A percentile compares a stretch with the other conserved stretches of the same genome.
These are phyloP conservation scores for Rhamphomyia laevipes DNA, from an alignment of 2,888 invertebrate genomes.

Conservation along the genomic window DNA sequence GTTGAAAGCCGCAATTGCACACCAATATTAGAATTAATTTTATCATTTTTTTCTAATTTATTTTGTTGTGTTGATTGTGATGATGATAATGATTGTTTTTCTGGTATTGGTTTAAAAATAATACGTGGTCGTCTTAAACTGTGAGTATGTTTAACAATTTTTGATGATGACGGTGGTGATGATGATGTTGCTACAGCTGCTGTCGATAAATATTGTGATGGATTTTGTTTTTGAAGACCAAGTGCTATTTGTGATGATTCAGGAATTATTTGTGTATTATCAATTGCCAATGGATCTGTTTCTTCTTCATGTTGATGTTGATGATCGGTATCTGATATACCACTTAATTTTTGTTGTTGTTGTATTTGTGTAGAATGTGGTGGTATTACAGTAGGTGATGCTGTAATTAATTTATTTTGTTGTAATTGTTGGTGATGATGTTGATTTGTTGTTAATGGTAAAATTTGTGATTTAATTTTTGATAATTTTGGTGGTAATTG, in stretches of 20 bases:
- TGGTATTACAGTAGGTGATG: slow-evolving; percentile 15
- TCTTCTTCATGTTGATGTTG: slow-evolving; percentile 25
- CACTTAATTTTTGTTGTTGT: slow-evolving; percentile 5
- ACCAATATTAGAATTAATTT: neutral
- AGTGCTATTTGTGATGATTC: neutral
- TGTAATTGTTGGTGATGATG: slow-evolving; percentile 10
- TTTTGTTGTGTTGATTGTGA: slow-evolving; percentile 14
- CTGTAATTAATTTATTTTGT: slow-evolving; percentile 11
- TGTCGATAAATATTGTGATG: neutral
- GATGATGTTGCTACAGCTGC: slow-evolving; percentile 6
- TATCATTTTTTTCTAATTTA: slow-evolving; percentile 10
- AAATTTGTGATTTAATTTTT: too few relatives aligned
- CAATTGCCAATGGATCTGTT: slow-evolving; percentile 33
- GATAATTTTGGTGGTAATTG: too few relatives aligned
- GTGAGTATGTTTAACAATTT: slow-evolving; percentile 58
- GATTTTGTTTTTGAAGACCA: too few relatives aligned
- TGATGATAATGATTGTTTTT: slow-evolving; percentile 18
- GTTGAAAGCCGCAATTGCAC: neutral
- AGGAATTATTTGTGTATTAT: neutral
- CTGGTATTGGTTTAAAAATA: slow-evolving; percentile 67
- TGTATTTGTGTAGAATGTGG: slow-evolving; percentile 9
- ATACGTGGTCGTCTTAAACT: slow-evolving; percentile 59
- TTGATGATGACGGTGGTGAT: slow-evolving; percentile 46
- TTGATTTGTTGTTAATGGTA: slow-evolving; percentile 12
- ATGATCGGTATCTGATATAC: slow-evolving; percentile 10